Percentiles rank a stretch among this genome's conserved stretches.
Evolutionary conservation across 2,888 invertebrate genomes (phyloP).

Genomic region (Ptychoptera contaminata): DNA sequence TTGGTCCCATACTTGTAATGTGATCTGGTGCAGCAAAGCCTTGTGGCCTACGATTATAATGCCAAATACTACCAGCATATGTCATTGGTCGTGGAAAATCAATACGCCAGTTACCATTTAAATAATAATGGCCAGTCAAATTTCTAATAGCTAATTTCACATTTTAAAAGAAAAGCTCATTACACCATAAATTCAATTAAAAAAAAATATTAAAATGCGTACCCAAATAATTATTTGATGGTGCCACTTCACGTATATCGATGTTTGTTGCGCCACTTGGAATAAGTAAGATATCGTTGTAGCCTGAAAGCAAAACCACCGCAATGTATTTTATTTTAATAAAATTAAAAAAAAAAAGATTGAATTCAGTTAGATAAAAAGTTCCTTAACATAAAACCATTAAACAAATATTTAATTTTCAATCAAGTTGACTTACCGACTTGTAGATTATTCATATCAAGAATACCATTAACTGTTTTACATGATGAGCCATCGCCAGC

Average conservation of each 20-base stretch:
- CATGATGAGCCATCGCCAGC: slow-evolving; percentile 85
- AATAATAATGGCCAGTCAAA: slow-evolving; percentile 64
- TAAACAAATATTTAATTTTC: neutral
- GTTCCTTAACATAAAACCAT: neutral
- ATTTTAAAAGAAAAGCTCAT: slow-evolving; percentile 12
- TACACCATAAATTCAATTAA: neutral
- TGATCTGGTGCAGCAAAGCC: slow-evolving; percentile 74
- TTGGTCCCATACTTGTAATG: slow-evolving; percentile 71
- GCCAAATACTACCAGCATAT: slow-evolving; percentile 74
- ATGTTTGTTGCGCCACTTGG: slow-evolving; percentile 91
- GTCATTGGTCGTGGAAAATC: slow-evolving; percentile 68
- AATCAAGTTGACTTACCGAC: slow-evolving; percentile 39
- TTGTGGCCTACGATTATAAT: slow-evolving; percentile 70
- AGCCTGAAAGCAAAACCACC: slow-evolving; percentile 37
- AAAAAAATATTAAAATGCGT: neutral
- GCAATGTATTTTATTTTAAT: neutral
- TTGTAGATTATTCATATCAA: slow-evolving; percentile 56
- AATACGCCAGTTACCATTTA: slow-evolving; percentile 91
- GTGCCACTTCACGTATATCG: slow-evolving; percentile 54
- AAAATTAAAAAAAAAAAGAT: neutral
- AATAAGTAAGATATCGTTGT: slow-evolving; percentile 80
- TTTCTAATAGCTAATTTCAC: slow-evolving; percentile 56
- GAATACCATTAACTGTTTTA: slow-evolving; percentile 54
- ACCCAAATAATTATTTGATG: slow-evolving; percentile 68
- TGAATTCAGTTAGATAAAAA: too few species aligned